Base-by-base conservation (phyloP, 2,888 invertebrate species). In the Platynereis dumerilii region DNA sequence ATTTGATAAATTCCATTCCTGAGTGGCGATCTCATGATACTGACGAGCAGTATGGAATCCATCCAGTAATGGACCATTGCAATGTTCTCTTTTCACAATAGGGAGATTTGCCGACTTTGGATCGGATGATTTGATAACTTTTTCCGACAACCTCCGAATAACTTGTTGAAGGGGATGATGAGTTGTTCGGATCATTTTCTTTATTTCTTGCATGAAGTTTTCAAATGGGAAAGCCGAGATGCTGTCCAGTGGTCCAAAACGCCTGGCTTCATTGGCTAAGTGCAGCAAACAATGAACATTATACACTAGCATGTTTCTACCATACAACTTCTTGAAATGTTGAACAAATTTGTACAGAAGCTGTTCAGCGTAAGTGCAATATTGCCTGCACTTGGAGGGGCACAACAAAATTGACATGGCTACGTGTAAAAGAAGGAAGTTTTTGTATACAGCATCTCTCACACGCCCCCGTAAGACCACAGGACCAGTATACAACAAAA, bases 401-500 rank as follows among this genome's bases (percentile, higher is more conserved):
- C 62, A 66, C 1, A 70, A 54, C n/a, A 75, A 60, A 39, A 75
- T 67, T 28, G 67, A 67, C 17, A 75, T 69, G 26, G 64, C 65
- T 24, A 74, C 71, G 61, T 59, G 72, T 20, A 77, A 48, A 20
- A 69, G 20, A 57, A 75, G 58, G 56, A 75, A 75, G 69, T 76
- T 63, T 24, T 69, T 57, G 54, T 73, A 75, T 28, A 69, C 17
- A 1, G 45, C 65, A 42, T 24, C 24, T 10, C 65, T 20, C 7
- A 76, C 12, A 34, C 64, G 65, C 24, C 62, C 56, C 45, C 44
- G 44, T 24, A 76, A 64, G n/a, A 72, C 73, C 26, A 75, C 59
- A 29, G 68, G 68, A 1, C 75, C 75, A n/a, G 73, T 75, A 62
- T 77, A 77, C 12, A 77, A 60, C 7, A 77, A 56, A 64, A 76